phyloP scores from a whole-genome alignment of 2,888 invertebrate species.

The Drosophila multiciliata region DNA sequence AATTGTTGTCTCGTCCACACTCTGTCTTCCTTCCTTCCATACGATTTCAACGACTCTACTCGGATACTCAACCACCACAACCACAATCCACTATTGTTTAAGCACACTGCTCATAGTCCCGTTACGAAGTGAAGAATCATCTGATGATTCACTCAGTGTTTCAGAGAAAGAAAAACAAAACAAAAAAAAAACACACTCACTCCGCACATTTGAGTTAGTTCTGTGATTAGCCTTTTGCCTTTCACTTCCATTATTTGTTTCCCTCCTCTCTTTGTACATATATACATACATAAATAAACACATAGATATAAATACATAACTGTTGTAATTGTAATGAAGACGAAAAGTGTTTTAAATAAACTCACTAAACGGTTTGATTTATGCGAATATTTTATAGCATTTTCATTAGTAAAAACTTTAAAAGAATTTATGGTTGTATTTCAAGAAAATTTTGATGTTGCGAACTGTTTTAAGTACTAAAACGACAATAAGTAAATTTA shows the following conservation, averaged over 20 bases:
- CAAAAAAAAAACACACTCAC: conserved; percentile 36
- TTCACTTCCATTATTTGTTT: neutral
- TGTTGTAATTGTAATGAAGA: conserved; percentile 78
- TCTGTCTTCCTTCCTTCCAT: conserved; percentile 40
- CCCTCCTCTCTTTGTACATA: conserved; percentile 26
- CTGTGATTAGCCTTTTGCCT: conserved; percentile 58
- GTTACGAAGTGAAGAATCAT: conserved; percentile 31
- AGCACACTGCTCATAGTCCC: conserved; percentile 75
- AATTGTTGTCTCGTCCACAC: conserved; percentile 41
- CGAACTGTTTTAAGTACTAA: neutral
- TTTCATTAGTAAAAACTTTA: neutral
- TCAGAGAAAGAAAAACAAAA: conserved; percentile 4
- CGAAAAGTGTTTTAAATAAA: conserved; percentile 79
- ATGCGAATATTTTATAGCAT: conserved; percentile 46
- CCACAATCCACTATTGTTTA: conserved; percentile 58
- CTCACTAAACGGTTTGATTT: conserved; percentile 70
- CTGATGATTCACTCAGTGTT: conserved; percentile 13
- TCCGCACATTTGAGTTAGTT: conserved; percentile 59
- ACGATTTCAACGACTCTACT: conserved; percentile 66
- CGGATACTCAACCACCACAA: conserved; percentile 65
- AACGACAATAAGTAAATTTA: neutral
- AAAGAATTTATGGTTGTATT: neutral
- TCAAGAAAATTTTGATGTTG: accelerated
- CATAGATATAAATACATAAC: conserved; percentile 37
- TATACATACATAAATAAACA: conserved; percentile 28